Base-by-base conservation (phyloP, 2,797 vertebrate species). In the Etheostoma nigrum region DNA sequence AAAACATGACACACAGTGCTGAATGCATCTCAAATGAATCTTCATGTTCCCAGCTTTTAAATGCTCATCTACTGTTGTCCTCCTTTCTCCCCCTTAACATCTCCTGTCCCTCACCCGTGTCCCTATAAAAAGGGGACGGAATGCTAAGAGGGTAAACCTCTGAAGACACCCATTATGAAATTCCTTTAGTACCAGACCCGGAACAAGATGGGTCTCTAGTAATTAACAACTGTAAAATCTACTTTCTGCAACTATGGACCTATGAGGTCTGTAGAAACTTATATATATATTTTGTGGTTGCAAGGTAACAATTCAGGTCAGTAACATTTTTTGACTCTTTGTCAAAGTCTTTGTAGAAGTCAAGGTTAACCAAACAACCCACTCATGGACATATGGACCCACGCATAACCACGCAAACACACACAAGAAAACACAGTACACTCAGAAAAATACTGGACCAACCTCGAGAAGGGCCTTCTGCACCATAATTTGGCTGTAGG, bases 391-490 rank as follows among this genome's bases (percentile, higher is more conserved):
- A 73, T 59, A 71, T 59, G 13, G 36, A 83, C 52, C 18, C 6
- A 49, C 16, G 13, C 47, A 21, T 33, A 33, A 27, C 8, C 55
- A 25, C 30, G 52, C 57, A 74, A 49, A 61, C 25, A 36, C 53
- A 54, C 15, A 68, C 58, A 67, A 9, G 6, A 42, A 40, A 40
- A 40, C 2, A 1, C 10, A 40, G 36, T 40, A 14, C 25, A 72
- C 15, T 2, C 21, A 54, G 5, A 53, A 49, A 12, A 44, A 72
- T 9, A 57, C 1, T 4, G n/a, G 19, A 69, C 86, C 40, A 93
- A 97, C 96, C 97, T 97, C 93, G 2, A 96, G 92, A 69, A 96
- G 90, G 23, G 95, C 87, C 53, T 94, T 96, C 86, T 96, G 96
- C 74, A 96, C 92, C 45, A 91, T 94, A 21, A 97, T 86, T 81